These are phyloP conservation scores for Gymnopithys bicolor DNA, from an alignment of 2,797 vertebrate species.

Conservation along the genomic window DNA sequence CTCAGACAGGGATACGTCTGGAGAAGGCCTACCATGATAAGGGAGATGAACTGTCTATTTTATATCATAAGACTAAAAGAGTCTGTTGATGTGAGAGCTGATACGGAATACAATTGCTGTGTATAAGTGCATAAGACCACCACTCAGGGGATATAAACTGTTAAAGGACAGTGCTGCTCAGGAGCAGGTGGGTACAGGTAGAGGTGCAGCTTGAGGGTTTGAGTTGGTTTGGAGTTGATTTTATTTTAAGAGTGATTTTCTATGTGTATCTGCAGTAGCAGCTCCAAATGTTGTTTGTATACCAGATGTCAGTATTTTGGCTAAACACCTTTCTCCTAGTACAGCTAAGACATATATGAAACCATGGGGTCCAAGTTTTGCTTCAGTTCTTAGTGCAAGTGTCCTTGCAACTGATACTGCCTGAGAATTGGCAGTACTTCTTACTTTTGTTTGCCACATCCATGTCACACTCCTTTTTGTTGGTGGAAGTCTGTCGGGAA, in stretches of 20 bases:
- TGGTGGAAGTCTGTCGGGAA: not conserved
- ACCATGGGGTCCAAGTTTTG: not conserved
- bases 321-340: not conserved
- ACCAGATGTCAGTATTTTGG: not conserved
- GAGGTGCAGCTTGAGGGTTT: not conserved
- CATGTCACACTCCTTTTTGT: accelerated
- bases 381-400: not conserved
- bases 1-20: not conserved
- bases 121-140: not conserved
- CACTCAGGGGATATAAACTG: not conserved
- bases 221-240: not conserved
- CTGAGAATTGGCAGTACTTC: not conserved
- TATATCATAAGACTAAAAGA: not conserved
- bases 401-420: not conserved
- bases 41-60: not conserved
- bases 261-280: not conserved
- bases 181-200: not conserved
- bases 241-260: not conserved
- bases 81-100: not conserved
- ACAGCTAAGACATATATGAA: not conserved
- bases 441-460: not conserved
- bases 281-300: not conserved
- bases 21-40: not conserved
- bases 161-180: not conserved
- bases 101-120: not conserved